Conservation (phyloP, 92 coral and sea anemone species). For the Bergia sp. region DNA sequence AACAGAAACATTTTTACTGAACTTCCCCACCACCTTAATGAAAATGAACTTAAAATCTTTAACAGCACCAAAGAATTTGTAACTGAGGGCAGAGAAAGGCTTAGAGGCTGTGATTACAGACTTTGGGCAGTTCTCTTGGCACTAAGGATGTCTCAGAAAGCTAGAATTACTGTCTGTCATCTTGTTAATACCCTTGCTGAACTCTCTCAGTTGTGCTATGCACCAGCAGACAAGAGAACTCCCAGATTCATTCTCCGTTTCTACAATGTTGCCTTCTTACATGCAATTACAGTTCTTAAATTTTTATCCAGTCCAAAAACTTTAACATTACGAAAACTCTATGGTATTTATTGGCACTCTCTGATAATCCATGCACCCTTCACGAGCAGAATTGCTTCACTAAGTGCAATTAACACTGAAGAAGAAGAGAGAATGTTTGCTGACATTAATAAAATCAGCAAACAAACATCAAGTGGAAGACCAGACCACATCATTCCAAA, state of each 20-base stretch:
- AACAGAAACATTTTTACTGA: conserved; percentile 4
- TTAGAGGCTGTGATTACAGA: background rate
- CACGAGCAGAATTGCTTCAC: background rate
- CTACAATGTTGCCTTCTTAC: too few relatives aligned
- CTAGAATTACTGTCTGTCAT: conserved; percentile 11
- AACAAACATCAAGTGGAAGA: background rate
- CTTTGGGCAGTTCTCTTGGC: background rate
- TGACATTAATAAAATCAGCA: conserved; percentile 1
- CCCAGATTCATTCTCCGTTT: too few relatives aligned
- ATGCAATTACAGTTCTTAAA: too few relatives aligned
- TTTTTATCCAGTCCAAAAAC: too few relatives aligned
- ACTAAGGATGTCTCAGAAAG: background rate
- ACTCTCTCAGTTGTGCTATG: too few relatives aligned
- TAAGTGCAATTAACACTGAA: background rate
- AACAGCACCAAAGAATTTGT: background rate
- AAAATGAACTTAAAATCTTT: background rate
- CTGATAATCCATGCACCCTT: background rate
- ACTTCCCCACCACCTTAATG: conserved; percentile 19
- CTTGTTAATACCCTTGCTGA: background rate
- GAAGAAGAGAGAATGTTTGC: background rate
- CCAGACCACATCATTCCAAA: conserved; percentile 1
- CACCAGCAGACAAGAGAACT: too few relatives aligned
- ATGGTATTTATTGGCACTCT: background rate
- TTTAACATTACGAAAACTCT: too few relatives aligned
- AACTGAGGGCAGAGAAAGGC: background rate